Conservation (phyloP, 1,140 invertebrate genomes). For the Sinonovacula constricta region DNA sequence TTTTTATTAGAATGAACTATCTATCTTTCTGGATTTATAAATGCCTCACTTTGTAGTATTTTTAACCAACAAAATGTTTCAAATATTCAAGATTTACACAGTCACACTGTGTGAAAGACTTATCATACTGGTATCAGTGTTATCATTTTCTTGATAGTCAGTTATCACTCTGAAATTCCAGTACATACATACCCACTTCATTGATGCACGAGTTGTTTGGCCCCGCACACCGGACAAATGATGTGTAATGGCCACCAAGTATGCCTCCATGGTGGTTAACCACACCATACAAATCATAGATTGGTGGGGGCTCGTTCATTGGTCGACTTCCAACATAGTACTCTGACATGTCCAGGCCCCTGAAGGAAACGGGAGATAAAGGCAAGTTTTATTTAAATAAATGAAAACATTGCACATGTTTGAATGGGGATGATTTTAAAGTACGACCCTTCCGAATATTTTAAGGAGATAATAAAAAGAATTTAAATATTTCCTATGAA, state of each 20-base stretch:
- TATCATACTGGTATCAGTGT: no score
- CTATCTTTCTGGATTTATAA: no score
- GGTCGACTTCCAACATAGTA: constrained; percentile 71
- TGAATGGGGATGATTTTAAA: not conserved
- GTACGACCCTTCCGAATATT: no score
- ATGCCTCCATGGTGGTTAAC: constrained; percentile 81
- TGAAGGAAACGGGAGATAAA: constrained; percentile 51
- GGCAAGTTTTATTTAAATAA: not conserved
- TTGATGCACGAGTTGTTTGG: constrained; percentile 58
- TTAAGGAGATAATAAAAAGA: no score
- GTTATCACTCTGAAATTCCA: no score
- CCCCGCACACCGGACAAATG: constrained; percentile 77
- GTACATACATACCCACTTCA: constrained; percentile 75
- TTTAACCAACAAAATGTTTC: no score
- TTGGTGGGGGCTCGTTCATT: constrained; percentile 63
- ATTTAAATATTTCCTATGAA: no score
- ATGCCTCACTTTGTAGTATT: no score
- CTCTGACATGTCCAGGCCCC: constrained; percentile 78
- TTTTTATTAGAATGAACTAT: no score
- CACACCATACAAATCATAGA: constrained; percentile 82
- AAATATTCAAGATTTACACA: no score
- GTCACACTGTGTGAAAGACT: no score
- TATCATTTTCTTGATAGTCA: no score
- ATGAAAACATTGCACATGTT: not conserved
- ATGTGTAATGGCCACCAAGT: constrained; percentile 81